Evolutionary conservation across 2,888 invertebrate genomes (phyloP).

Genomic region (Agapostemon virescens): DNA sequence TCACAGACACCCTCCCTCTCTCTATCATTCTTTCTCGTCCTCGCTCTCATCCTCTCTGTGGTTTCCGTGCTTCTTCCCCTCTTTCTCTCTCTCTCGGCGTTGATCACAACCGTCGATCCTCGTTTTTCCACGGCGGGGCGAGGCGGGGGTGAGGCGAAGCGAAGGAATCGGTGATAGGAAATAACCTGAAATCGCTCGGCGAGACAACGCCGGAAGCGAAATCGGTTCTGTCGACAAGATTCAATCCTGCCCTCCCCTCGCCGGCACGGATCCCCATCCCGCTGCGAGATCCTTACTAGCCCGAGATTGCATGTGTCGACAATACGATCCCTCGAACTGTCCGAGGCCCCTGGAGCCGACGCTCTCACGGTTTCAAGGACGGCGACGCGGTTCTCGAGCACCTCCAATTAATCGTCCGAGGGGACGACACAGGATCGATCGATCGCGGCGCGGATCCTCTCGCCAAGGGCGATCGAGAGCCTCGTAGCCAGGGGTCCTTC

Average conservation of each 20-base stretch:
- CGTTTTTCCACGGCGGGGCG: neutral
- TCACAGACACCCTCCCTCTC: too few relatives aligned
- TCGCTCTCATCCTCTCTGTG: neutral
- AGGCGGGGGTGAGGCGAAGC: neutral
- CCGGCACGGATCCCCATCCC: too few relatives aligned
- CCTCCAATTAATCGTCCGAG: slow-evolving; percentile 17
- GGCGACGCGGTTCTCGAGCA: neutral
- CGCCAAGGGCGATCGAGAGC: slow-evolving; percentile 36
- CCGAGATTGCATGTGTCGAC: slow-evolving; percentile 48
- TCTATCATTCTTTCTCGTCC: too few relatives aligned
- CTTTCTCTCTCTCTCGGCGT: neutral
- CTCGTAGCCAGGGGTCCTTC: slow-evolving; percentile 15
- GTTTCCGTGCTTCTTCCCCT: neutral
- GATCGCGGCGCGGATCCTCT: slow-evolving; percentile 32
- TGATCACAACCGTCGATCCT: too few relatives aligned
- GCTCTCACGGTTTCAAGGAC: neutral
- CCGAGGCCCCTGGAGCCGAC: neutral
- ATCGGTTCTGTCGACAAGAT: slow-evolving; percentile 65
- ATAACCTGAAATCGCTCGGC: slow-evolving; percentile 63
- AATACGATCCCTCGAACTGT: slow-evolving; percentile 23
- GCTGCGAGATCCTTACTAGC: slow-evolving; percentile 35
- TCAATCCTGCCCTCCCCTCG: slow-evolving; percentile 62
- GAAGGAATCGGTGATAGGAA: slow-evolving; percentile 66
- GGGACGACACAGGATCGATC: neutral
- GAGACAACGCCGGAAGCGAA: slow-evolving; percentile 61